Percentiles rank a stretch among this genome's conserved stretches.
Conservation (phyloP, 2,888 invertebrate genomes). For the Danaus chrysippus region DNA sequence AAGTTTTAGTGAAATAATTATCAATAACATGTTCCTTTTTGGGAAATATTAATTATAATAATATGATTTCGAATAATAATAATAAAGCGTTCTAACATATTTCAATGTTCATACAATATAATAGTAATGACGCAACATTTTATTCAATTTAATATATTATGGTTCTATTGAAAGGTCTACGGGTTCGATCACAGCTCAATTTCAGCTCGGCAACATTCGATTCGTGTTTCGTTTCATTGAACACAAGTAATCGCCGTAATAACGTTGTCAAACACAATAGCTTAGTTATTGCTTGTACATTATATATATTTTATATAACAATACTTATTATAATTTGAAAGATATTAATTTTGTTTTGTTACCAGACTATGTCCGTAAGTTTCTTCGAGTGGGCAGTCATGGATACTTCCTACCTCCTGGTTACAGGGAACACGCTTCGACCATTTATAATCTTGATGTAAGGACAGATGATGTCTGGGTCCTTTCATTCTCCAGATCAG, state of each 20-base stretch:
- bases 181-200: conserved; percentile 13
- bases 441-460: conserved; percentile 50
- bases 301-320: conserved; percentile 3
- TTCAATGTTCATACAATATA: too few relatives aligned
- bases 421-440: conserved; percentile 43
- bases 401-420: conserved; percentile 45
- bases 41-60: too few relatives aligned
- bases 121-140: too few relatives aligned
- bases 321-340: conserved; percentile 1
- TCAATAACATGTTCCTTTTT: too few relatives aligned
- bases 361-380: conserved; percentile 48
- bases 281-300: conserved; percentile 6
- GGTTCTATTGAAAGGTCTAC: too few relatives aligned
- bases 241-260: conserved; percentile 23
- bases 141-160: too few relatives aligned
- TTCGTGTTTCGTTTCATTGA: conserved; percentile 20
- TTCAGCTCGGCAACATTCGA: conserved; percentile 21
- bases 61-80: too few relatives aligned
- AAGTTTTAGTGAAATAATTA: neutral
- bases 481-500: conserved; percentile 49
- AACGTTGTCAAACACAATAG: conserved; percentile 21
- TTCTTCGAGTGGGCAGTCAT: conserved; percentile 44
- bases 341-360: conserved; percentile 1
- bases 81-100: too few relatives aligned
- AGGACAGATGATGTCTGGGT: conserved; percentile 52